These are phyloP conservation scores for Theodoxus fluviatilis DNA, from an alignment of 2,888 invertebrate genomes.

Conservation along the genomic window DNA sequence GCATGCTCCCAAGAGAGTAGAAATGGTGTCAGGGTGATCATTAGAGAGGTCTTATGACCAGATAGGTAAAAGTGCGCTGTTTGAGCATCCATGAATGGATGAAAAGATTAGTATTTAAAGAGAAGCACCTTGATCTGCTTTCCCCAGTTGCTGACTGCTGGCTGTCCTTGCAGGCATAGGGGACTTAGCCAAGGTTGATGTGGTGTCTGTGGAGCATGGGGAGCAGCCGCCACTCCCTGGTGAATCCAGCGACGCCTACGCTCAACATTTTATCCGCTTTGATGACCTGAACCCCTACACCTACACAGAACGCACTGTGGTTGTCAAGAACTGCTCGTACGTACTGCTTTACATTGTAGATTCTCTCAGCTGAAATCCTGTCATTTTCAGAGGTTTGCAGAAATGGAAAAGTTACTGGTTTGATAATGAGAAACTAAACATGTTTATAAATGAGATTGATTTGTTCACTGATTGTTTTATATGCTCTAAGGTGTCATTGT, in stretches of 20 bases:
- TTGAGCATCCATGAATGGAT: not conserved
- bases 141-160: not conserved
- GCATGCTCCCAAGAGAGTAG: no score
- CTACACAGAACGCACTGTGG: constrained; percentile 56
- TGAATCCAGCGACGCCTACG: constrained; percentile 56
- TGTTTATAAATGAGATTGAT: no score
- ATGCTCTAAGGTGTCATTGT: no score
- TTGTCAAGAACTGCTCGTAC: constrained; percentile 58
- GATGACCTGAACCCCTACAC: constrained; percentile 62
- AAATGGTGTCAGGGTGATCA: no score
- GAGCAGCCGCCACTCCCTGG: constrained; percentile 52
- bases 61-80: no score
- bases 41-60: no score
- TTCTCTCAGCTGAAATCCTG: no score
- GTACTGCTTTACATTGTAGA: constrained; percentile 29
- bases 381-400: no score
- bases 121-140: not conserved
- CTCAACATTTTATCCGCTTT: constrained; percentile 59
- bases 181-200: constrained; percentile 38
- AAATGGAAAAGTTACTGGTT: no score
- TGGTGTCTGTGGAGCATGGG: constrained; percentile 55
- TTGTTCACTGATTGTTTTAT: not conserved
- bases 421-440: no score
- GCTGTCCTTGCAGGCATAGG: constrained; percentile 46
- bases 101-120: not conserved